A percentile compares a stretch with the other conserved stretches of the same genome.
These are phyloP conservation scores for Volucella inanis DNA, from an alignment of 2,888 invertebrate genomes.

Conservation along the genomic window DNA sequence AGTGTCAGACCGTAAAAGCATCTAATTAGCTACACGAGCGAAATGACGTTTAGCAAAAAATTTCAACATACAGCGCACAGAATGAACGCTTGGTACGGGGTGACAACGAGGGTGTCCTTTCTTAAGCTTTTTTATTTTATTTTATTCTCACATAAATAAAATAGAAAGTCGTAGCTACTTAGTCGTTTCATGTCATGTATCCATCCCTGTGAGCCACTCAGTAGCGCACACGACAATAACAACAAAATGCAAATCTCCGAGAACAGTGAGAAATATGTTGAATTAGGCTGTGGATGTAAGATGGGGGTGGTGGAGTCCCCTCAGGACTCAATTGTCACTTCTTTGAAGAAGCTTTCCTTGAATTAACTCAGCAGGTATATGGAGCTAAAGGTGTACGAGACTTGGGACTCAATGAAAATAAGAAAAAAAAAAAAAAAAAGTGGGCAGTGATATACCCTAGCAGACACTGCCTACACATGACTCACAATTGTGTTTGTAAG, in stretches of 20 bases:
- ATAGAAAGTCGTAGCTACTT: constrained; percentile 58
- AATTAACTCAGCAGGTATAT: constrained; percentile 42
- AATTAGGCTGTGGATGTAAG: neutral
- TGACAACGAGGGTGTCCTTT: constrained; percentile 1
- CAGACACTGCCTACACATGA: neutral
- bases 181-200: constrained; percentile 43
- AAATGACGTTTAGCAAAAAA: constrained; percentile 68
- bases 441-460: constrained; percentile 14
- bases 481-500: constrained; percentile 37
- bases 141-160: constrained; percentile 43
- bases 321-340: constrained; percentile 68
- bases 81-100: constrained; percentile 8
- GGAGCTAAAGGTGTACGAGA: neutral
- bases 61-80: constrained; percentile 15
- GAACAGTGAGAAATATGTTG: constrained; percentile 6
- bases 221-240: constrained; percentile 25
- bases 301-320: constrained; percentile 30
- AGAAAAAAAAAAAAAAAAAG: constrained; percentile 7
- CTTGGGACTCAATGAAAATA: neutral
- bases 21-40: constrained; percentile 69
- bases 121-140: constrained; percentile 25
- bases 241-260: constrained; percentile 34
- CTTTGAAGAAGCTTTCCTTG: constrained; percentile 71
- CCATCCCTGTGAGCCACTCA: constrained; percentile 61
- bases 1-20: constrained; percentile 67